Evolutionary conservation across 2,888 invertebrate genomes (phyloP).

Genomic region (Brachylomia viminalis): DNA sequence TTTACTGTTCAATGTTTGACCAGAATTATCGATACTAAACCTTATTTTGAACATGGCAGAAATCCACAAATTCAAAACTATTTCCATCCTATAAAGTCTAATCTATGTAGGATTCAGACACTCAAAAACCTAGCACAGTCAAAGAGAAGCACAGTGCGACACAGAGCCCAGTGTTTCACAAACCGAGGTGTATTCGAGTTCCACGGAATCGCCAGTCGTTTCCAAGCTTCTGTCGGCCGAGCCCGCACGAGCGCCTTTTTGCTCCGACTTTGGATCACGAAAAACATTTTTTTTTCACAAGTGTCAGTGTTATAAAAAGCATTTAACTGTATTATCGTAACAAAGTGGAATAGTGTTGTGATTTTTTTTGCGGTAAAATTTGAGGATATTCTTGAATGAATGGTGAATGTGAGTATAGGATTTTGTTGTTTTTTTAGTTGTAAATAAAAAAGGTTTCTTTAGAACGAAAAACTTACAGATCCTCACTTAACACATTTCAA

Average conservation of each 20-base stretch:
- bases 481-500: background rate
- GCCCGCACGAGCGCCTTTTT: conserved; percentile 66
- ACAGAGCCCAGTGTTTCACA: conserved; percentile 54
- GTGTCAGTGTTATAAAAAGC: conserved; percentile 65
- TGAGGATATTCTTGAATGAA: conserved; percentile 56
- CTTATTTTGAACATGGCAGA: background rate
- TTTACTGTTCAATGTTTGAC: background rate
- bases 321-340: conserved; percentile 48
- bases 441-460: background rate
- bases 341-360: conserved; percentile 62
- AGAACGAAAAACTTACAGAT: background rate
- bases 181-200: conserved; percentile 44
- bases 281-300: conserved; percentile 57
- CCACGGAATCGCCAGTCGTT: conserved; percentile 67
- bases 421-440: conserved; percentile 19
- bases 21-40: no score
- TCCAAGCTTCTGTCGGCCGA: conserved; percentile 63
- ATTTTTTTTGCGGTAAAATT: conserved; percentile 55
- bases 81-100: background rate
- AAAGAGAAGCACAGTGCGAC: conserved; percentile 52
- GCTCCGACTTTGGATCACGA: conserved; percentile 57
- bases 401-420: conserved; percentile 56
- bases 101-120: background rate
- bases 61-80: background rate
- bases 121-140: background rate